These are phyloP conservation scores for Campodea augens DNA, from an alignment of 1,140 invertebrate species.

Conservation along the genomic window DNA sequence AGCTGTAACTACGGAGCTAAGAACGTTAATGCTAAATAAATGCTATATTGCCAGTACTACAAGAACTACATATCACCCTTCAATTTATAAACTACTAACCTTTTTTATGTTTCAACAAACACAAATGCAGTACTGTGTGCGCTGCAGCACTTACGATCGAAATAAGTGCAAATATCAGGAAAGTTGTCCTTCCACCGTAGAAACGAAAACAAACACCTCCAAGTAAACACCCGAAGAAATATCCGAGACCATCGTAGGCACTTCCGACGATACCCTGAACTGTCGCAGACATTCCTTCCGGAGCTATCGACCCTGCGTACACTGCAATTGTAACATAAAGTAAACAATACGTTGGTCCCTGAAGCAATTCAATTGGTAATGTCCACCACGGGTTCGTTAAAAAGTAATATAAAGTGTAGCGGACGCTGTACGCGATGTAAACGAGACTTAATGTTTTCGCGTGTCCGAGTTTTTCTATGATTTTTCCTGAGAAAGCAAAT, in stretches of 20 bases:
- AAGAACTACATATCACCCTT: no score
- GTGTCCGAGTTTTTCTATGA: slow-evolving; percentile 66
- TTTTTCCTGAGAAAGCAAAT: slow-evolving; percentile 27
- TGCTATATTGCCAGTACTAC: no score
- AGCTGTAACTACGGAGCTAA: no score
- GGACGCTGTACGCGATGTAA: slow-evolving; percentile 46
- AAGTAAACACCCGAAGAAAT: not conserved
- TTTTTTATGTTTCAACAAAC: no score
- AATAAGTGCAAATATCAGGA: no score
- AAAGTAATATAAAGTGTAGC: slow-evolving; percentile 66
- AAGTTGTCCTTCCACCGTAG: not conserved
- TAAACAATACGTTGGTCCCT: slow-evolving; percentile 72
- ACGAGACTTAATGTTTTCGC: slow-evolving; percentile 61
- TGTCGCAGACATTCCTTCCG: slow-evolving; percentile 67
- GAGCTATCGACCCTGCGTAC: slow-evolving; percentile 65
- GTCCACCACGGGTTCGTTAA: slow-evolving; percentile 60
- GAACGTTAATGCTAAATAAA: no score
- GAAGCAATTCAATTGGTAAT: slow-evolving; percentile 63
- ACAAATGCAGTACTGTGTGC: no score
- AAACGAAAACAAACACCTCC: not conserved
- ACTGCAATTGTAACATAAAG: slow-evolving; percentile 77
- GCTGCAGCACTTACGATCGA: no score
- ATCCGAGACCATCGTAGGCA: slow-evolving; percentile 21
- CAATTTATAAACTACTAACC: no score
- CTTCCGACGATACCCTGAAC: slow-evolving; percentile 58